Evolutionary conservation across 2,888 invertebrate genomes (phyloP).

Genomic region (Thera britannica): DNA sequence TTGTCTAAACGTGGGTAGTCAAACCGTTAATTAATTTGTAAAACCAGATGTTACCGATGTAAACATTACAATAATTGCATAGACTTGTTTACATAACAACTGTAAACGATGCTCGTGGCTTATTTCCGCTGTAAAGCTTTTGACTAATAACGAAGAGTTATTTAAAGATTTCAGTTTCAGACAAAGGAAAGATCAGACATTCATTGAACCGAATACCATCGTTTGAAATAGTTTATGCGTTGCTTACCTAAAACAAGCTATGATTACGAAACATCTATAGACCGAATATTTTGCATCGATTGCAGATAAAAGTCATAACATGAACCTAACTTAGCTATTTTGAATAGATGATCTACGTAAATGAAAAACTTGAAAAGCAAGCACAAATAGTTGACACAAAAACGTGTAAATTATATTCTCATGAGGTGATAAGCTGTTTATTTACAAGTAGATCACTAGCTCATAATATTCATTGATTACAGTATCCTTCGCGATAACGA

Average conservation of each 20-base stretch:
- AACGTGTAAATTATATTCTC: background rate
- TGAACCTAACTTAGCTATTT: too few species aligned
- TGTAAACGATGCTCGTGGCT: conserved; percentile 21
- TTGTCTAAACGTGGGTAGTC: conserved; percentile 19
- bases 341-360: background rate
- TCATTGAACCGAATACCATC: background rate
- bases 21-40: conserved; percentile 25
- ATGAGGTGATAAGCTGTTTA: conserved; percentile 44
- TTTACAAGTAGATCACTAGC: conserved; percentile 60
- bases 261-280: too few species aligned
- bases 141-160: conserved; percentile 17
- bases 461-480: conserved; percentile 58
- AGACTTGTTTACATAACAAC: conserved; percentile 38
- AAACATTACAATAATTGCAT: conserved; percentile 38
- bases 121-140: conserved; percentile 32
- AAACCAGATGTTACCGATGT: conserved; percentile 38
- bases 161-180: conserved; percentile 16
- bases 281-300: too few species aligned
- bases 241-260: background rate
- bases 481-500: conserved; percentile 65
- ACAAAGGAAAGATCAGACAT: background rate
- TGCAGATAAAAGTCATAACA: too few species aligned
- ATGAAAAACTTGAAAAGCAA: too few species aligned
- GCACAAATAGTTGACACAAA: background rate
- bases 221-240: background rate